phyloP scores from a whole-genome alignment of 2,113 vertebrate species.

The Etheostoma spectabile region DNA sequence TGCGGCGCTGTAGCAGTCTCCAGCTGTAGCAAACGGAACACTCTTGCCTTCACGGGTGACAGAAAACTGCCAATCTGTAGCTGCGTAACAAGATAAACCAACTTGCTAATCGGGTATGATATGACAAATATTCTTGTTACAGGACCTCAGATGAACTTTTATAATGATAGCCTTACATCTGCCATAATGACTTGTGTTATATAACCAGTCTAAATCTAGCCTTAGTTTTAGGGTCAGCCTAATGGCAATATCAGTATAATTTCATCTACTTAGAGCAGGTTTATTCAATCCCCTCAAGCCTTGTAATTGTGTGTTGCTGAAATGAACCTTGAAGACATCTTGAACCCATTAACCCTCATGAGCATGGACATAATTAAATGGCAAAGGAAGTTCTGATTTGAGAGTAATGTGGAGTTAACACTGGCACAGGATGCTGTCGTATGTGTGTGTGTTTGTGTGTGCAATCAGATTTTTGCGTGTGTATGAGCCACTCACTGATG shows the following conservation, averaged over 20 bases:
- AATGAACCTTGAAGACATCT: conserved; percentile 78
- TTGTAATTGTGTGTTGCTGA: conserved; percentile 69
- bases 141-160: conserved; percentile 19
- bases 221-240: conserved; percentile 54
- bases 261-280: conserved; percentile 63
- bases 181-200: conserved; percentile 32
- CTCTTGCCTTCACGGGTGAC: conserved; percentile 90
- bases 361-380: conserved; percentile 73
- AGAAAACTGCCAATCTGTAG: conserved; percentile 94
- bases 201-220: conserved; percentile 37
- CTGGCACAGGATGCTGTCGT: conserved; percentile 49
- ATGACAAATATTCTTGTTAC: not conserved
- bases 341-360: conserved; percentile 84
- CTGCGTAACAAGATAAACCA: conserved; percentile 74
- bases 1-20: conserved; percentile 96
- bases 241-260: conserved; percentile 58
- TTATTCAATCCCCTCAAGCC: conserved; percentile 61
- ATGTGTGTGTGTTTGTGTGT: conserved; percentile 29
- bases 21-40: conserved; percentile 95
- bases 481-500: conserved; percentile 89
- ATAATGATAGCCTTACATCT: conserved; percentile 32
- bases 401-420: conserved; percentile 51
- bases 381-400: conserved; percentile 65
- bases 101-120: not conserved
- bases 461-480: not conserved